phyloP scores from a whole-genome alignment of 2,888 invertebrate species.

The Cephus pulcher region DNA sequence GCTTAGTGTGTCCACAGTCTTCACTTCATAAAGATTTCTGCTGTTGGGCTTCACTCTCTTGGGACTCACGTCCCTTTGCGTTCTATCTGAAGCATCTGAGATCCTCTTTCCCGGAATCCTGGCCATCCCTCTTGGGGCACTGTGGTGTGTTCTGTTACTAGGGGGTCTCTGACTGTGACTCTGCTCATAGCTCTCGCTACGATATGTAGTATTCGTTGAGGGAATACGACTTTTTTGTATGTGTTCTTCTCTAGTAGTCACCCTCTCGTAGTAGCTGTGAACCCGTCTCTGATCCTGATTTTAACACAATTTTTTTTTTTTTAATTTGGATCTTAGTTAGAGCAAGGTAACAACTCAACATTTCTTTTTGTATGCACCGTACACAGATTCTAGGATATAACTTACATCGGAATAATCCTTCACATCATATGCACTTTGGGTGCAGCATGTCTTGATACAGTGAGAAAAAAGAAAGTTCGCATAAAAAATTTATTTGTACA shows the following conservation, averaged over 20 bases:
- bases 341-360: background rate
- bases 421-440: conserved; percentile 13
- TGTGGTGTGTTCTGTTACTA: conserved; percentile 31
- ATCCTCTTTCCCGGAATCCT: conserved; percentile 44
- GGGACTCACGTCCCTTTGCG: conserved; percentile 46
- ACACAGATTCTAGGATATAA: background rate
- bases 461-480: background rate
- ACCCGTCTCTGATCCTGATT: conserved; percentile 47
- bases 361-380: background rate
- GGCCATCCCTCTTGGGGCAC: conserved; percentile 26
- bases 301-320: background rate
- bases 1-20: conserved; percentile 45
- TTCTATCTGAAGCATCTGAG: conserved; percentile 37
- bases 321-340: background rate
- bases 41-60: conserved; percentile 46
- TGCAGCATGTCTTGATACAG: conserved; percentile 18
- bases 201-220: conserved; percentile 38
- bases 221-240: conserved; percentile 38
- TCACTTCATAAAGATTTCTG: conserved; percentile 55
- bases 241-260: conserved; percentile 45
- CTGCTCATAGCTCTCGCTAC: conserved; percentile 47
- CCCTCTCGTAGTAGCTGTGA: conserved; percentile 54
- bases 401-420: conserved; percentile 23
- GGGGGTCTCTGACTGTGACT: conserved; percentile 38
- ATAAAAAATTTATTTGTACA: background rate